Evolutionary conservation across 1,140 invertebrate genomes (phyloP), one percentile per base, ranked within the genome.

Genomic region (Philaenus spumarius): DNA sequence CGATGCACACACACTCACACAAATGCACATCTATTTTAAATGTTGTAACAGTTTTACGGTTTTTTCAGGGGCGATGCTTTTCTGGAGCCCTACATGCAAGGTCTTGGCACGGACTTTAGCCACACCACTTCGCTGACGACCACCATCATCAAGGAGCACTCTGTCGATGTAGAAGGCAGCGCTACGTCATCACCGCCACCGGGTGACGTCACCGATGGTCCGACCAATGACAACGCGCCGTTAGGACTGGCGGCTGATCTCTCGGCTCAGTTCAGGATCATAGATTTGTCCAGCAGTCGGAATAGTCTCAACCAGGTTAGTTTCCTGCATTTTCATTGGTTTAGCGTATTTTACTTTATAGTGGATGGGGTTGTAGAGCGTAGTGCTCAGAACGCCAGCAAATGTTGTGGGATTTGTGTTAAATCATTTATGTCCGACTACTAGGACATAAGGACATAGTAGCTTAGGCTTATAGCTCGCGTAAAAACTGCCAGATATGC

Each of bases 31-130:
- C n/a, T n/a, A n/a, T n/a, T n/a, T n/a, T n/a, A n/a, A n/a, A n/a
- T n/a, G n/a, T n/a, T n/a, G n/a, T n/a, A n/a, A n/a, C n/a, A n/a
- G n/a, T n/a, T n/a, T n/a, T n/a, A n/a, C n/a, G n/a, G n/a, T n/a
- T n/a, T 48, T 62, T 63, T 2, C 60, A 66, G 64, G 55, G 64
- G 64, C 7, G 64, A 66, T 64, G 62, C 58, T 1, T 66, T 66
- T 42, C 55, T 66, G 58, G 64, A 66, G 57, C 64, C 64, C n/a
- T 66, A 66, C 62, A 66, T 66, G 64, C 60, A 64, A 56, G 64
- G 62, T 7, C 43, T 66, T 58, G 62, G 60, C 46, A 54, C 57
- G 23, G 58, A 60, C 3, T 59, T 55, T 2, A 34, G 51, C 59
- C 23, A 62, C 53, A 23, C 51, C 40, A 1, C 23, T 26, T 34